phyloP scores from a whole-genome alignment of 2,113 vertebrate genomes.

The Himantopus leucocephalus region DNA sequence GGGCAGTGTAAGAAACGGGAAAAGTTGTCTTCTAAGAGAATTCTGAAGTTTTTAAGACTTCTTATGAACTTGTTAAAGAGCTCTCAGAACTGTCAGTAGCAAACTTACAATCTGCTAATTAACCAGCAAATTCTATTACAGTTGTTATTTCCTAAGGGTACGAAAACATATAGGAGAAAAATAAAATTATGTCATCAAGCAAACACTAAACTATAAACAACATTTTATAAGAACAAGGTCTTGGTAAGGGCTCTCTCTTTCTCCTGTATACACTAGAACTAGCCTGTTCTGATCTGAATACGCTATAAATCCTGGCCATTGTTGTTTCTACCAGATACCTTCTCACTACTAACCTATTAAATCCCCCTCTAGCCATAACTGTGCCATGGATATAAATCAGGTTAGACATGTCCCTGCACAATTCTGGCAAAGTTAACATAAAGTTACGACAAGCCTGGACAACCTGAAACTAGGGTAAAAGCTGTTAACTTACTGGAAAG shows the following conservation, averaged over 20 bases:
- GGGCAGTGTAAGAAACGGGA: conserved; percentile 1
- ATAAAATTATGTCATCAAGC: not conserved
- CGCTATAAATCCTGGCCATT: not conserved
- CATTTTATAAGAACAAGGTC: not conserved
- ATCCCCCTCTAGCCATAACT: not conserved
- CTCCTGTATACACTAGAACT: not conserved
- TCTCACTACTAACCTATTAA: not conserved
- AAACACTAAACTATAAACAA: not conserved
- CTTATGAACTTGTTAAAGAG: not conserved
- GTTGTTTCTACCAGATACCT: not conserved
- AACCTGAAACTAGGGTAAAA: not conserved
- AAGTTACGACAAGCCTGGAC: not conserved
- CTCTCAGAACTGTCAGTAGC: not conserved
- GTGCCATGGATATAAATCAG: not conserved
- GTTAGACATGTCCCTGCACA: not conserved
- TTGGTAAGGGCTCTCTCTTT: not conserved
- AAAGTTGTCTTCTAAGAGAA: not conserved
- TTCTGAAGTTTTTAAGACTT: not conserved
- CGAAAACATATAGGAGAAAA: not conserved
- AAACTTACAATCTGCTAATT: not conserved
- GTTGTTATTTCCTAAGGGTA: not conserved
- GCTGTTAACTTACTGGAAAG: conserved; percentile 27
- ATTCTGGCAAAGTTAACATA: conserved; percentile 29
- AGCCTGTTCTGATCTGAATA: not conserved
- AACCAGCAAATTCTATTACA: not conserved